Conservation (phyloP, 2,113 vertebrate genomes). For the Trogon melanurus region DNA sequence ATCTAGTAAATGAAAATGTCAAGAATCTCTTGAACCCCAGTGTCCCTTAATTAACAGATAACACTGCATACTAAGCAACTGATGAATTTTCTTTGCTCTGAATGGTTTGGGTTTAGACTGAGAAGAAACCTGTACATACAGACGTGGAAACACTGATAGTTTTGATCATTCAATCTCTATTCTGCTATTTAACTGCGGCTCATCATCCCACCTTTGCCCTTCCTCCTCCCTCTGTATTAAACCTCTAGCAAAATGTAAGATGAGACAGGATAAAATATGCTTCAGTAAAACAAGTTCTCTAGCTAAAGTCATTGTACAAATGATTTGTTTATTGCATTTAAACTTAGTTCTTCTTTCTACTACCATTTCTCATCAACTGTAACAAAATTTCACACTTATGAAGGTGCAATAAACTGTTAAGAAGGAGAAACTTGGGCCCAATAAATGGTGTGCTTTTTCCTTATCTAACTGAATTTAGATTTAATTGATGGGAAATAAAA, state of each 20-base stretch:
- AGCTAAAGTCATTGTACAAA: not conserved
- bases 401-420: not conserved
- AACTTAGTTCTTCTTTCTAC: not conserved
- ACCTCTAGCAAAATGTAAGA: not conserved
- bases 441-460: not conserved
- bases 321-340: not conserved
- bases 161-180: not conserved
- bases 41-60: not conserved
- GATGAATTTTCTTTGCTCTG: not conserved
- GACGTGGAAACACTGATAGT: rapidly evolving
- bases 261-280: not conserved
- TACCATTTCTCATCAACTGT: not conserved
- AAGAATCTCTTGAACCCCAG: not conserved
- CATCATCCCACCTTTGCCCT: not conserved
- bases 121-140: rapidly evolving
- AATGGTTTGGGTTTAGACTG: not conserved
- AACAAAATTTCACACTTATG: not conserved
- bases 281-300: not conserved
- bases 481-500: conserved; percentile 44
- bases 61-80: not conserved
- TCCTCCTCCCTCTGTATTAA: not conserved
- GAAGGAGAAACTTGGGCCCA: not conserved
- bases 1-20: not conserved
- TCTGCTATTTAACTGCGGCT: not conserved
- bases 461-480: not conserved